Percentiles rank a stretch among this genome's conserved stretches.
Evolutionary conservation across 2,113 vertebrate genomes (phyloP).

Genomic region (Marmota flaviventris): DNA sequence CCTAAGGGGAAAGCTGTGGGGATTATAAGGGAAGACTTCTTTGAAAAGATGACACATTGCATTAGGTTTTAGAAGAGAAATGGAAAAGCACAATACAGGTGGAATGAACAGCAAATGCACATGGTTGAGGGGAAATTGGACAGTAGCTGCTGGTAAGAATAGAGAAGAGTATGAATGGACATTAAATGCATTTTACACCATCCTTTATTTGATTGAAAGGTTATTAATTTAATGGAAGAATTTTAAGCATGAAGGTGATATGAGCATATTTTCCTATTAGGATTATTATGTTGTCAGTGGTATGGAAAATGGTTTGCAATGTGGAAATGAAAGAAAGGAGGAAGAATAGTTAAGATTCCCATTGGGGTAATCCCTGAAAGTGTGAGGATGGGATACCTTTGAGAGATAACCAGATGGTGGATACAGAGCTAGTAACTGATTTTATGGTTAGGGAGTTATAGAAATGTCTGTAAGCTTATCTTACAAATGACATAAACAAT

Average conservation of each 20-base stretch:
- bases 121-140: neutral
- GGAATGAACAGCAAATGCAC: neutral
- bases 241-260: constrained; percentile 44
- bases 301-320: constrained; percentile 12
- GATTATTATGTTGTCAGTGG: neutral
- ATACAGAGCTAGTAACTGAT: neutral
- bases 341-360: neutral
- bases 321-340: constrained; percentile 23
- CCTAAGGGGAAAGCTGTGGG: neutral
- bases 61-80: neutral
- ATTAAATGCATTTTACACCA: neutral
- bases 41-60: neutral
- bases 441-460: constrained; percentile 2
- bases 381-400: neutral
- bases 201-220: constrained; percentile 23
- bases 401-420: constrained; percentile 9
- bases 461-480: constrained; percentile 37
- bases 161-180: neutral
- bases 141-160: neutral
- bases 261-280: constrained; percentile 2
- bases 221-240: neutral
- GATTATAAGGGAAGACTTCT: neutral
- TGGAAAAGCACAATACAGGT: neutral
- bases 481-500: constrained; percentile 45
- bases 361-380: neutral